Percentiles rank a stretch among this genome's conserved stretches.
phyloP scores from a whole-genome alignment of 2,113 vertebrate genomes.

The Podarcis raffonei region DNA sequence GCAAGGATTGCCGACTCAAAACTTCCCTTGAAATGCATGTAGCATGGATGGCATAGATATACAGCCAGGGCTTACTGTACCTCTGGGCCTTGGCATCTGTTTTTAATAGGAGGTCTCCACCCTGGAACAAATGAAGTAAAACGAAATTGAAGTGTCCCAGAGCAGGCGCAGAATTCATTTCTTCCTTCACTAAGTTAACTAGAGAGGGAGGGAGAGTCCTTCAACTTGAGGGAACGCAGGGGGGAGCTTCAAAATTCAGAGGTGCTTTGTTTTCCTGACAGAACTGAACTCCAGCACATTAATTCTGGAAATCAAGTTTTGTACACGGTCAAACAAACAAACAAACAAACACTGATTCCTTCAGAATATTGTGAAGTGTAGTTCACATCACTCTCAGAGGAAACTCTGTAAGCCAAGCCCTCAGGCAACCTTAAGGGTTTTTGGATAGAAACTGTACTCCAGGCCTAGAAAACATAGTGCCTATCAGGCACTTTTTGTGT shows the following conservation, averaged over 20 bases:
- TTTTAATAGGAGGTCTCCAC: background rate
- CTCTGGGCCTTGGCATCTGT: background rate
- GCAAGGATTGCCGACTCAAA: background rate
- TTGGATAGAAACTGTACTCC: background rate
- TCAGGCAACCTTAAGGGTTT: background rate
- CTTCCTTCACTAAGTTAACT: background rate
- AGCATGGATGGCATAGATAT: too few species aligned
- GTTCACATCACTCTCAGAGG: background rate
- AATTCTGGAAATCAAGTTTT: background rate
- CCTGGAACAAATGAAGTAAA: background rate
- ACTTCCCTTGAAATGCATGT: background rate
- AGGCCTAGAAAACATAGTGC: background rate
- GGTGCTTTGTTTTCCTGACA: background rate
- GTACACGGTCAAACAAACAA: background rate
- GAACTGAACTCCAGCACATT: background rate
- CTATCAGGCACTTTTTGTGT: background rate
- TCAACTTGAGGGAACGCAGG: background rate
- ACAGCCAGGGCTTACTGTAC: background rate
- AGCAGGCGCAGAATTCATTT: background rate
- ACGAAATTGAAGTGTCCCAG: background rate
- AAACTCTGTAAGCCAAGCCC: background rate
- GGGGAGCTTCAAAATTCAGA: too few species aligned
- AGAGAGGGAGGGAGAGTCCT: background rate
- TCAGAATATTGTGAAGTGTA: background rate
- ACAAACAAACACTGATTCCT: background rate